Percentiles rank a stretch among this genome's conserved stretches.
Evolutionary conservation across 2,797 vertebrate genomes (phyloP).

Genomic region (Cetoscarus ocellatus): DNA sequence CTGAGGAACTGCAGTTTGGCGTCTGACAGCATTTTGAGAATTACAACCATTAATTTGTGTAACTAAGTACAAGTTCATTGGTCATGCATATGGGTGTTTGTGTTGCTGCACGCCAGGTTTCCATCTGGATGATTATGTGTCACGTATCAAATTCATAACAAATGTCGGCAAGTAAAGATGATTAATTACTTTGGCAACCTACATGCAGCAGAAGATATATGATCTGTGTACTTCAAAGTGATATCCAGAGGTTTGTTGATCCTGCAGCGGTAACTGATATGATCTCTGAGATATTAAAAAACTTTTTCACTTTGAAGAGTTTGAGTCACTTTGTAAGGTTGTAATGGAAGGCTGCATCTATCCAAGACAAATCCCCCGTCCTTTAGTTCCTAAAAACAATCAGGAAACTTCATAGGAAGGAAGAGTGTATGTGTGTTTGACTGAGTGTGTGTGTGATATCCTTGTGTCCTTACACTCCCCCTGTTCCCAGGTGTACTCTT

Average conservation of each 20-base stretch:
- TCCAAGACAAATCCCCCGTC: slow-evolving; percentile 35
- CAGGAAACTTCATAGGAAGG: slow-evolving; percentile 38
- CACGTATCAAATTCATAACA: slow-evolving; percentile 1
- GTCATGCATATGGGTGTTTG: neutral
- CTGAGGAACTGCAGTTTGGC: too few species aligned
- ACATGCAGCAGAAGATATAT: neutral
- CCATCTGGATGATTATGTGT: slow-evolving; percentile 5
- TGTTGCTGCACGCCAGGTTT: neutral
- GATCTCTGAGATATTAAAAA: slow-evolving; percentile 1
- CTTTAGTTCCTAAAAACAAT: slow-evolving; percentile 54
- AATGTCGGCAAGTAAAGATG: slow-evolving; percentile 10
- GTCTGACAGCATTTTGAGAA: too few species aligned
- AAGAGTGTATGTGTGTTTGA: slow-evolving; percentile 17
- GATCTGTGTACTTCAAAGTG: neutral
- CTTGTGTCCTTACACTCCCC: slow-evolving; percentile 57
- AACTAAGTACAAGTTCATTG: neutral
- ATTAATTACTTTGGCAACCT: slow-evolving; percentile 11
- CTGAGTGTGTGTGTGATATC: slow-evolving; percentile 38
- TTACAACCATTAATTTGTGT: neutral
- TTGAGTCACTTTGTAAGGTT: slow-evolving; percentile 47
- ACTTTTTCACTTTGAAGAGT: slow-evolving; percentile 56
- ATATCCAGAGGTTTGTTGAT: slow-evolving; percentile 13
- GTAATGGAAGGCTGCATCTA: slow-evolving; percentile 20
- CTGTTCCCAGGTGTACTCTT: slow-evolving; percentile 65
- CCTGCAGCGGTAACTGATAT: neutral